Percentiles rank a stretch among this genome's conserved stretches.
Evolutionary conservation across 2,888 invertebrate genomes (phyloP).

Genomic region (Drosophila neotestacea): DNA sequence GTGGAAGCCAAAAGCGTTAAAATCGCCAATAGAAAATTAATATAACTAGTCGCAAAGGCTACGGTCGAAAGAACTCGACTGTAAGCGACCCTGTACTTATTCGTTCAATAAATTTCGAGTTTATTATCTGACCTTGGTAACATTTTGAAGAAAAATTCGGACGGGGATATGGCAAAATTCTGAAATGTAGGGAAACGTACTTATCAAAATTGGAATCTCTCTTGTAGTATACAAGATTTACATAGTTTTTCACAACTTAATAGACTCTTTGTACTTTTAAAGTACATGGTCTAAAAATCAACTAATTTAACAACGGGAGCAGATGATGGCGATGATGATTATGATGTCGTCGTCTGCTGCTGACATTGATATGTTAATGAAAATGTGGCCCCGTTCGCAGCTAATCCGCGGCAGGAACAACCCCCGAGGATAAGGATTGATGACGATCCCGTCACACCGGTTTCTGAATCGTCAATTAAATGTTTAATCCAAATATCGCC

Average conservation of each 20-base stretch:
- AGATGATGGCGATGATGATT: slow-evolving; percentile 1
- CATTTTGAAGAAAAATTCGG: too few relatives aligned
- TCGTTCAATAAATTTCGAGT: too few relatives aligned
- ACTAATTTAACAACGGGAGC: slow-evolving; percentile 17
- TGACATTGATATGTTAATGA: slow-evolving; percentile 81
- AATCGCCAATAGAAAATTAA: slow-evolving; percentile 39
- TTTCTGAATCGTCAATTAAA: slow-evolving; percentile 75
- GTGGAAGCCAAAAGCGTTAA: slow-evolving; percentile 67
- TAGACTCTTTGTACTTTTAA: neutral
- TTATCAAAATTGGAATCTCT: too few relatives aligned
- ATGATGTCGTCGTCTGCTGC: slow-evolving; percentile 33
- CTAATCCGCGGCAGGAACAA: slow-evolving; percentile 61
- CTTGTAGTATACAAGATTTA: too few relatives aligned
- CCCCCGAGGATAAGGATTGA: slow-evolving; percentile 16
- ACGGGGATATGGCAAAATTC: too few relatives aligned
- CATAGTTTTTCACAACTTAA: neutral
- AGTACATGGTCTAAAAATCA: neutral
- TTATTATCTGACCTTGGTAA: too few relatives aligned
- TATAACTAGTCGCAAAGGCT: too few relatives aligned
- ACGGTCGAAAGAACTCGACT: neutral
- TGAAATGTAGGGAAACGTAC: too few relatives aligned
- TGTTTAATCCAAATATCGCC: slow-evolving; percentile 77
- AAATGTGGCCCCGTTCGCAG: slow-evolving; percentile 41
- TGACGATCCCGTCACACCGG: slow-evolving; percentile 55
- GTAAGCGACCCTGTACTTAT: neutral